Conservation (phyloP, 2,888 invertebrate species). For the Erebia ligea region DNA sequence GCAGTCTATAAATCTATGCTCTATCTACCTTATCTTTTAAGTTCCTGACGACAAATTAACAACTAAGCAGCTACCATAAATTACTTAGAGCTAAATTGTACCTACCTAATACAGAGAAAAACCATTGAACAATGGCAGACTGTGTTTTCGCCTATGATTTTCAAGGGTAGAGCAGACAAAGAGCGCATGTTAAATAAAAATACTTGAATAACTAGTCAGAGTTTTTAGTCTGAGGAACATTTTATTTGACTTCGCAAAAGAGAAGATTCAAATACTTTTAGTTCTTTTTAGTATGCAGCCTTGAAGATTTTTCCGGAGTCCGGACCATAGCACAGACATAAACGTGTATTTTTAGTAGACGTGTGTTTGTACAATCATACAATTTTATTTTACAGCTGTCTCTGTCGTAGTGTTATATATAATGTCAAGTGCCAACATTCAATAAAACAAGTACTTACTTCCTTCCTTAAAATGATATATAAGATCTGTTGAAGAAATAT, state of each 20-base stretch:
- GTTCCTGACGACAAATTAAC: too few species aligned
- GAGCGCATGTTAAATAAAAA: neutral
- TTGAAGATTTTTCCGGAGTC: neutral
- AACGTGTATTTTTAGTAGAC: too few species aligned
- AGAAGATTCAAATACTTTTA: conserved; percentile 15
- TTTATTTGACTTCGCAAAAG: conserved; percentile 13
- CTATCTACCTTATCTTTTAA: too few species aligned
- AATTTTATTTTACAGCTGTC: neutral
- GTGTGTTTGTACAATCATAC: neutral
- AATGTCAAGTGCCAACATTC: too few species aligned
- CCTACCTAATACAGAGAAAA: too few species aligned
- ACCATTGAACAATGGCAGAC: too few species aligned
- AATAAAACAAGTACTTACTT: neutral
- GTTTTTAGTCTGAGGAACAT: conserved; percentile 4
- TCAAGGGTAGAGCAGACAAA: neutral
- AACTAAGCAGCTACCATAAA: too few species aligned
- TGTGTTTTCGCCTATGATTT: too few species aligned
- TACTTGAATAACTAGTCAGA: neutral
- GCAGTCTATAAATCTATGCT: too few species aligned
- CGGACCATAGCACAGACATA: neutral
- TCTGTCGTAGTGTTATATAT: neutral
- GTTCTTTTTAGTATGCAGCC: conserved; percentile 1
- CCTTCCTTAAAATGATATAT: neutral
- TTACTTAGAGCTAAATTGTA: too few species aligned
- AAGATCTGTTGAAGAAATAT: neutral